Conservation (phyloP, 2,888 invertebrate genomes). For the Dolichopus griseipennis region DNA sequence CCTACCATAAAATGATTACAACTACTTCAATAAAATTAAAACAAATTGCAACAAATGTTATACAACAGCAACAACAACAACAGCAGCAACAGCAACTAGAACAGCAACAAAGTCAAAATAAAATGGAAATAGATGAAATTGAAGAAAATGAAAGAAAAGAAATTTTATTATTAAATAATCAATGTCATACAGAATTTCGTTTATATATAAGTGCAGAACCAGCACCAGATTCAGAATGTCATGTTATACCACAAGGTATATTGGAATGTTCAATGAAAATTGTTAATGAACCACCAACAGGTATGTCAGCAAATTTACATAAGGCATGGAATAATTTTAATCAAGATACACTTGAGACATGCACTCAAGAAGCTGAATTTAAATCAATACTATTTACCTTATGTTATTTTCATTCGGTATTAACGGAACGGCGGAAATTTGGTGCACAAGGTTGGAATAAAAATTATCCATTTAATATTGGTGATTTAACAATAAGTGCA, state of each 20-base stretch:
- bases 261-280: slow-evolving; percentile 91
- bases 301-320: slow-evolving; percentile 90
- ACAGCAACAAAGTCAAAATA: neutral
- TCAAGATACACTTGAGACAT: slow-evolving; percentile 86
- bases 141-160: neutral
- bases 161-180: neutral
- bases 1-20: too few relatives aligned
- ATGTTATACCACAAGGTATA: slow-evolving; percentile 73
- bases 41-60: neutral
- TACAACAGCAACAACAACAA: neutral
- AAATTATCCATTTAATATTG: slow-evolving; percentile 69
- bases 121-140: neutral
- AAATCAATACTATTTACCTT: slow-evolving; percentile 82
- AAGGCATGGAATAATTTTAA: slow-evolving; percentile 88
- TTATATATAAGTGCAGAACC: slow-evolving; percentile 89
- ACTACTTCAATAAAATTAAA: neutral
- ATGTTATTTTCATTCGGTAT: slow-evolving; percentile 93
- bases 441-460: slow-evolving; percentile 92
- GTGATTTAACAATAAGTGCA: slow-evolving; percentile 85
- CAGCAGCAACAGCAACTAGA: neutral
- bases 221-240: slow-evolving; percentile 57
- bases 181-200: slow-evolving; percentile 47
- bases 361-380: slow-evolving; percentile 88
- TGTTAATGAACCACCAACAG: slow-evolving; percentile 92
- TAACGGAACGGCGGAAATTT: slow-evolving; percentile 86